Evolutionary conservation across 2,797 vertebrate species (phyloP).

Genomic region (Podarcis siculus): DNA sequence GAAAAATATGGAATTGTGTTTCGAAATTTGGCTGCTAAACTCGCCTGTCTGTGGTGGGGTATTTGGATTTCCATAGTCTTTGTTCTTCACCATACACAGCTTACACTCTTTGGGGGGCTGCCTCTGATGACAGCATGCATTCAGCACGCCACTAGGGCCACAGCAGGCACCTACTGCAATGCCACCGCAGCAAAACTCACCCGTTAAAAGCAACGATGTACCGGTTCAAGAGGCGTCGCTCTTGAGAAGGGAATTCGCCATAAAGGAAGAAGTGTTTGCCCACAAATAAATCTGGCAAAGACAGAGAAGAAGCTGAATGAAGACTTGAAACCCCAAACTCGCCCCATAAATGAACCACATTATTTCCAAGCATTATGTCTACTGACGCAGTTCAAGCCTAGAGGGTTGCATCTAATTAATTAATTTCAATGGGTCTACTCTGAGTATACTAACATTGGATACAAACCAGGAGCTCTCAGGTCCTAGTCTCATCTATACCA

Average conservation of each 20-base stretch:
- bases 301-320: neutral
- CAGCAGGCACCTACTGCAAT: too few relatives aligned
- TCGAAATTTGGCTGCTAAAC: neutral
- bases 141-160: neutral
- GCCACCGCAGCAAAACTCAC: conserved; percentile 63
- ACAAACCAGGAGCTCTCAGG: too few relatives aligned
- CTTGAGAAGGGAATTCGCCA: conserved; percentile 87
- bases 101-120: neutral
- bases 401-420: too few relatives aligned
- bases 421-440: too few relatives aligned
- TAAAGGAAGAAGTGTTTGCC: conserved; percentile 91
- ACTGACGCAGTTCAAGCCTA: too few relatives aligned
- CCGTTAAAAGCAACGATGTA: conserved; percentile 91
- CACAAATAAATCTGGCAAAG: conserved; percentile 81
- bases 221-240: conserved; percentile 83
- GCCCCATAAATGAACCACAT: neutral
- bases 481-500: neutral
- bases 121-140: neutral
- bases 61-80: neutral
- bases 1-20: neutral
- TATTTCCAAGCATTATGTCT: neutral
- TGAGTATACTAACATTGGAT: too few relatives aligned
- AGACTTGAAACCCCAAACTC: neutral
- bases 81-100: neutral
- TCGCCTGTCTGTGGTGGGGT: too few relatives aligned